Percentiles rank a stretch among this genome's conserved stretches.
phyloP scores from a whole-genome alignment of 2,888 invertebrate species.

The Andrena praecox region DNA sequence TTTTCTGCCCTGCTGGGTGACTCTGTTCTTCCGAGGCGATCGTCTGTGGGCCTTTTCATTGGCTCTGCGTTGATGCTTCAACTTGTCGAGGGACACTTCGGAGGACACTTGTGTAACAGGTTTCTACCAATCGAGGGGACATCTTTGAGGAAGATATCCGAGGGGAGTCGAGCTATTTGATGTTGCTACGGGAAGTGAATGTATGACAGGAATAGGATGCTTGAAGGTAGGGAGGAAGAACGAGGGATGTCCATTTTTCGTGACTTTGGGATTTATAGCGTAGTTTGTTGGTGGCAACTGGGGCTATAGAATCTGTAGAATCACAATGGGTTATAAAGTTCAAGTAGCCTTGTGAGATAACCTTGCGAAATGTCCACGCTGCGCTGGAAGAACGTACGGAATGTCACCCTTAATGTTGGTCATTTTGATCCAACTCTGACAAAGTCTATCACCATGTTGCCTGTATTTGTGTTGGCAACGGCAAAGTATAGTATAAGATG shows the following conservation, averaged over 20 bases:
- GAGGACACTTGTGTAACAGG: constrained; percentile 54
- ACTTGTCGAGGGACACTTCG: constrained; percentile 20
- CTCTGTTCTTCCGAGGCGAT: neutral
- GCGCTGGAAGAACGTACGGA: too few relatives aligned
- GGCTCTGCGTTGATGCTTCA: neutral
- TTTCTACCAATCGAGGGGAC: constrained; percentile 24
- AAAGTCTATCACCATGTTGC: too few relatives aligned
- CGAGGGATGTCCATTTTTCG: too few relatives aligned
- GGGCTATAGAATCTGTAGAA: too few relatives aligned
- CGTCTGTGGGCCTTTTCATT: neutral
- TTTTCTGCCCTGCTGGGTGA: constrained; percentile 15
- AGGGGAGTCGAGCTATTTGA: neutral
- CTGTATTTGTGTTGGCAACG: too few relatives aligned
- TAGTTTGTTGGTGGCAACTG: too few relatives aligned
- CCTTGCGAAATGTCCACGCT: too few relatives aligned
- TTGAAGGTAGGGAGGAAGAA: neutral
- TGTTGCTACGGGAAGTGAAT: neutral
- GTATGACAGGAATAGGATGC: neutral
- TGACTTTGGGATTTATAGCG: too few relatives aligned
- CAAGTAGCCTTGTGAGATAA: neutral
- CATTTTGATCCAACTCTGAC: too few relatives aligned
- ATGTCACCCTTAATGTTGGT: too few relatives aligned
- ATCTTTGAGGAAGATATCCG: constrained; percentile 23
- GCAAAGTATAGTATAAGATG: too few relatives aligned
- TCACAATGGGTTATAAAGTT: neutral